These are phyloP conservation scores for Montipora cactus DNA, from an alignment of 64 coral and sea anemone species.

Conservation along the genomic window DNA sequence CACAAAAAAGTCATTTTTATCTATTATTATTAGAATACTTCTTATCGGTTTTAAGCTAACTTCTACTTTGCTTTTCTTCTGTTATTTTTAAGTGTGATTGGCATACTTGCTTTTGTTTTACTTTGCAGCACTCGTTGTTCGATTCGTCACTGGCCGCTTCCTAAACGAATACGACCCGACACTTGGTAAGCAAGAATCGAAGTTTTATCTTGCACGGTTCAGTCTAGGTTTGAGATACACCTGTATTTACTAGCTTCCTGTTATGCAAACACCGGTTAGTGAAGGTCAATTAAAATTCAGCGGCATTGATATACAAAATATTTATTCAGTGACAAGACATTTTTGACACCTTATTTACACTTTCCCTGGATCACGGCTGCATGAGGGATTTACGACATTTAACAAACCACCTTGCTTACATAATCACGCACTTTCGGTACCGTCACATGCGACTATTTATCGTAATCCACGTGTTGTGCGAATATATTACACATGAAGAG, in stretches of 20 bases:
- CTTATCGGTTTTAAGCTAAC: not conserved
- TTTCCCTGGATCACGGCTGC: not conserved
- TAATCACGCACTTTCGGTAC: too few species aligned
- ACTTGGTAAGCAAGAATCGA: constrained; percentile 63
- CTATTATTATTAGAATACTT: not conserved
- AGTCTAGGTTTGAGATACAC: not conserved
- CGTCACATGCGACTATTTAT: too few species aligned
- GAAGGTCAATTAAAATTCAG: not conserved
- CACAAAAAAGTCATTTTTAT: not conserved
- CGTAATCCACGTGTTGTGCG: too few species aligned
- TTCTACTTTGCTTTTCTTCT: not conserved
- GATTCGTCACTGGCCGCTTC: constrained; percentile 89
- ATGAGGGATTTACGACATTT: not conserved
- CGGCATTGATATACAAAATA: constrained; percentile 12
- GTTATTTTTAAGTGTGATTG: constrained; percentile 71
- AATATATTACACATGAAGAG: too few species aligned
- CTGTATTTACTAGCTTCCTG: not conserved
- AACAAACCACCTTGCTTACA: not conserved
- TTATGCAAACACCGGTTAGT: not conserved
- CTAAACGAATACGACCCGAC: constrained; percentile 92
- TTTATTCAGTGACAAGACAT: not conserved
- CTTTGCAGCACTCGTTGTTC: constrained; percentile 84
- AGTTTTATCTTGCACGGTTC: not conserved
- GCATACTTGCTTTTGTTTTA: constrained; percentile 65
- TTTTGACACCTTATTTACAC: constrained; percentile 34